phyloP scores from a whole-genome alignment of 2,797 vertebrate species.

The Petrocephalus schoutedeni region DNA sequence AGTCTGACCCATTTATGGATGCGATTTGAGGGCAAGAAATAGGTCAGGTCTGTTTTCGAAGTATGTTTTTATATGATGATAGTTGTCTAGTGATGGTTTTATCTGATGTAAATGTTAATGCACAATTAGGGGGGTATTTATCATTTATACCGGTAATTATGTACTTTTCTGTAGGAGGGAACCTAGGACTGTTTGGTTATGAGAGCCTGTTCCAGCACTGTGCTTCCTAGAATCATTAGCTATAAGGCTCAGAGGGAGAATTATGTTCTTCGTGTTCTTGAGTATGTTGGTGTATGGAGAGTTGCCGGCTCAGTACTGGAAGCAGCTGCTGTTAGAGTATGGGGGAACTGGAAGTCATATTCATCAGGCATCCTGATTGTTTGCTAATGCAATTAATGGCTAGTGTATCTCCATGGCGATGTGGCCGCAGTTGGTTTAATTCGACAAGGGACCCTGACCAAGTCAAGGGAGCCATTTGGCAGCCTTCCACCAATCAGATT shows the following conservation, averaged over 20 bases:
- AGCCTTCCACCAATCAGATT: constrained; percentile 63
- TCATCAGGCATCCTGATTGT: constrained; percentile 49
- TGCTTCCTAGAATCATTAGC: neutral
- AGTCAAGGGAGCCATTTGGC: constrained; percentile 53
- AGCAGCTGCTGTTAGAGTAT: constrained; percentile 11
- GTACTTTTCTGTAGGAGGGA: constrained; percentile 6
- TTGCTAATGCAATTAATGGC: constrained; percentile 62
- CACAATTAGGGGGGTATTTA: neutral
- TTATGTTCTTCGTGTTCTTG: neutral
- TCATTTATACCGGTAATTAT: neutral
- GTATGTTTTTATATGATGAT: constrained; percentile 1
- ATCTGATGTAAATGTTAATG: constrained; percentile 2
- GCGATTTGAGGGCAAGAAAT: neutral
- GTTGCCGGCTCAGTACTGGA: neutral
- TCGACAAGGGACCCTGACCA: constrained; percentile 53
- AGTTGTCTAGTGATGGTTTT: neutral
- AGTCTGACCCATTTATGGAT: constrained; percentile 18
- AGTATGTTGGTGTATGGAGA: neutral
- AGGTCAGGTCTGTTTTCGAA: neutral
- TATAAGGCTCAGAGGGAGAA: neutral
- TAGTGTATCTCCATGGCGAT: constrained; percentile 63
- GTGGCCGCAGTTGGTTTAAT: constrained; percentile 53
- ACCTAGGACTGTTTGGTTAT: neutral
- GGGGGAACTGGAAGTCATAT: constrained; percentile 34
- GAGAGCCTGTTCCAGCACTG: neutral